Percentiles rank a stretch among this genome's conserved stretches.
phyloP scores from a whole-genome alignment of 2,797 vertebrate species.

The Anniella stebbinsi region DNA sequence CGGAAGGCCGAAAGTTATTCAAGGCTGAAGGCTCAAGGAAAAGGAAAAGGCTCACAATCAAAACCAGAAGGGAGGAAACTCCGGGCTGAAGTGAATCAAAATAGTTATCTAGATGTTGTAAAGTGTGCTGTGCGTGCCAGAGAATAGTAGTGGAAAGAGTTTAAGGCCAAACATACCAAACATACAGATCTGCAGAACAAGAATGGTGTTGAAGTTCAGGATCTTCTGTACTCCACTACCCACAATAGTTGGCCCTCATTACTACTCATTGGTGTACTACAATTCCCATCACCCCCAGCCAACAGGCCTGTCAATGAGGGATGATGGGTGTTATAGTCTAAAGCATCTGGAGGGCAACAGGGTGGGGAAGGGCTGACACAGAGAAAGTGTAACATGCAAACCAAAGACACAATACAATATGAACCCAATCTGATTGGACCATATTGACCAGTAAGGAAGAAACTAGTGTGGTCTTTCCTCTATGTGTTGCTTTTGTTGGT shows the following conservation, averaged over 20 bases:
- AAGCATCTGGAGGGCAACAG: too few relatives aligned
- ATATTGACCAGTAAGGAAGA: neutral
- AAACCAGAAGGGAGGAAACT: neutral
- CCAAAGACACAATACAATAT: neutral
- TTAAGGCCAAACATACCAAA: neutral
- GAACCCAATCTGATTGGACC: neutral
- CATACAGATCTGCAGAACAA: neutral
- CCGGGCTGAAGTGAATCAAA: neutral
- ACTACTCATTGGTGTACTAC: neutral
- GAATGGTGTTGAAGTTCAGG: neutral
- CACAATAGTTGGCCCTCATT: neutral
- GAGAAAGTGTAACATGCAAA: neutral
- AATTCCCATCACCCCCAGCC: too few relatives aligned
- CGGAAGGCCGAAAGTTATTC: neutral
- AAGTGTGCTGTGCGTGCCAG: neutral
- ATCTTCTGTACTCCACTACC: neutral
- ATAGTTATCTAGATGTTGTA: neutral
- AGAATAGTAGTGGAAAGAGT: neutral
- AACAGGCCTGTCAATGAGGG: too few relatives aligned
- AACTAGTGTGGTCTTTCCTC: neutral
- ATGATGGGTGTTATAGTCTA: too few relatives aligned
- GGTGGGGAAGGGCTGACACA: neutral
- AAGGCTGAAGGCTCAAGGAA: neutral
- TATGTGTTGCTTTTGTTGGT: neutral
- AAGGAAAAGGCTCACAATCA: neutral